A percentile compares a stretch with the other conserved stretches of the same genome.
Evolutionary conservation across 2,888 invertebrate genomes (phyloP).

Genomic region (Phymatocera aterrima): DNA sequence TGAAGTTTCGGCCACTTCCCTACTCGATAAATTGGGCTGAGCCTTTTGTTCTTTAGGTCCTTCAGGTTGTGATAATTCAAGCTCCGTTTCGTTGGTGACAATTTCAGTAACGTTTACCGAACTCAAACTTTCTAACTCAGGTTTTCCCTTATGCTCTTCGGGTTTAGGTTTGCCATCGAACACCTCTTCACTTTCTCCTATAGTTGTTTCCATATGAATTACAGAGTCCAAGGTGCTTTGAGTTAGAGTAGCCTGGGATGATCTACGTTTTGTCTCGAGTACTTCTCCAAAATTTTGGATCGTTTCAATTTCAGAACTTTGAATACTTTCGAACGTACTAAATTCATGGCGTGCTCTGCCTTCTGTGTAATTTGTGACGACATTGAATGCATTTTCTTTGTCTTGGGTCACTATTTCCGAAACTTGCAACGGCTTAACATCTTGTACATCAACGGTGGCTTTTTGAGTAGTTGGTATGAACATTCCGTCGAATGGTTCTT

Average conservation of each 20-base stretch:
- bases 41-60: conserved; percentile 59
- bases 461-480: conserved; percentile 71
- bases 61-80: conserved; percentile 46
- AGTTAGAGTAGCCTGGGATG: conserved; percentile 61
- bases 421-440: conserved; percentile 70
- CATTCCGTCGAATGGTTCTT: conserved; percentile 69
- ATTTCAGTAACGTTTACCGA: conserved; percentile 62
- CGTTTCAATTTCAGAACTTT: conserved; percentile 61
- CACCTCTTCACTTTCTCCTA: conserved; percentile 71
- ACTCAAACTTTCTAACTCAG: conserved; percentile 56
- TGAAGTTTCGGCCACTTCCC: conserved; percentile 72
- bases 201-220: conserved; percentile 64
- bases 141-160: conserved; percentile 56
- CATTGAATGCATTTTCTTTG: conserved; percentile 66
- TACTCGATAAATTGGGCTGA: conserved; percentile 59
- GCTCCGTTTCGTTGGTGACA: conserved; percentile 60
- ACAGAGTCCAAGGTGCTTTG: conserved; percentile 61
- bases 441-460: conserved; percentile 73
- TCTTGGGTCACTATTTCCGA: conserved; percentile 70
- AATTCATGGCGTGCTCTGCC: conserved; percentile 57
- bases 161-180: conserved; percentile 63
- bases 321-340: conserved; percentile 59
- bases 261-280: conserved; percentile 56
- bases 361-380: conserved; percentile 47
- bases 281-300: conserved; percentile 62